Evolutionary conservation across 2,113 vertebrate species (phyloP).

Genomic region (Spea bombifrons): DNA sequence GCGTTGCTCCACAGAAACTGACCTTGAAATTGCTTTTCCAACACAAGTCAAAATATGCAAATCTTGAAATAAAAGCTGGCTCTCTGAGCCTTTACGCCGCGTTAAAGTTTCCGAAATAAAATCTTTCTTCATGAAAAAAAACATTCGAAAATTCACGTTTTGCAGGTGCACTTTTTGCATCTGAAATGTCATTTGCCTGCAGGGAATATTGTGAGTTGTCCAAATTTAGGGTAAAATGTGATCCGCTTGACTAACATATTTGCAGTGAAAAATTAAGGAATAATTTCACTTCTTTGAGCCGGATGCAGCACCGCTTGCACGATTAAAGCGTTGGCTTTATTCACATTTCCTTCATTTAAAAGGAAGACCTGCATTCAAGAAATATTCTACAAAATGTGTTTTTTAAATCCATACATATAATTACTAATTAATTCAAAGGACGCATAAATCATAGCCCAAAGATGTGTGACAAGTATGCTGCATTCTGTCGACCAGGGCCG

Average conservation of each 20-base stretch:
- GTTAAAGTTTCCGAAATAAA: conserved; percentile 56
- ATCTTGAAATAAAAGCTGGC: conserved; percentile 65
- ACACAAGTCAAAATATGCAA: conserved; percentile 76
- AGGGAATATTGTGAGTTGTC: conserved; percentile 33
- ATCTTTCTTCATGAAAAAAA: conserved; percentile 37
- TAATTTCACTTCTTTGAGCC: neutral
- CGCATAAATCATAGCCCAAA: too few relatives aligned
- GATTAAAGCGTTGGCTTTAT: too few relatives aligned
- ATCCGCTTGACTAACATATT: neutral
- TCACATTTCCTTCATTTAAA: too few relatives aligned
- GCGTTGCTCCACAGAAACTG: conserved; percentile 65
- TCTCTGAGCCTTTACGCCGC: conserved; percentile 58
- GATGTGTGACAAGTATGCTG: too few relatives aligned
- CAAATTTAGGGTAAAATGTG: neutral
- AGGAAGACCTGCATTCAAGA: too few relatives aligned
- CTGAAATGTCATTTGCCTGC: conserved; percentile 50
- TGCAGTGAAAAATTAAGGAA: conserved; percentile 38
- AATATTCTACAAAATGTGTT: too few relatives aligned
- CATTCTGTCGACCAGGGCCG: too few relatives aligned
- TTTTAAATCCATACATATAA: too few relatives aligned
- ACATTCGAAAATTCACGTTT: conserved; percentile 56
- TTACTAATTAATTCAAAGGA: too few relatives aligned
- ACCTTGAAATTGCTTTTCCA: conserved; percentile 76
- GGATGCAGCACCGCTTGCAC: too few relatives aligned
- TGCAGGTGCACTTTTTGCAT: conserved; percentile 46